Evolutionary conservation across 1,140 invertebrate species (phyloP), one percentile per base, ranked within the genome.

Genomic region (Phymorhynchus buccinoides): DNA sequence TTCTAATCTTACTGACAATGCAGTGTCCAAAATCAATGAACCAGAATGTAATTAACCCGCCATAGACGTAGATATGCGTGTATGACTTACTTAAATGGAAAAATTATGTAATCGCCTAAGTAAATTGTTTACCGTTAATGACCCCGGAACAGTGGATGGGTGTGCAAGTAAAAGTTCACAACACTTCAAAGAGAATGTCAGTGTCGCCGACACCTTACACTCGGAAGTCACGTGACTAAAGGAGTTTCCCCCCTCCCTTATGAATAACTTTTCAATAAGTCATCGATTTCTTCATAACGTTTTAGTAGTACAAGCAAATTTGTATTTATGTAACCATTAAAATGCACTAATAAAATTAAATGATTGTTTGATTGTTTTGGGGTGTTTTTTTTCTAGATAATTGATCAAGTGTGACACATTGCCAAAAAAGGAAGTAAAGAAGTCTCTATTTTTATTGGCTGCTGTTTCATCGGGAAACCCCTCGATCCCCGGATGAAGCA

Each of bases 151-250:
- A 41, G 37, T 41, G 73, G 73, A 41, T 14, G 14, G 73, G 9
- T 75, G 73, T 41, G 37, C 39, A n/a, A n/a, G n/a, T n/a, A 75
- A 79, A 79, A 79, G 77, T 79, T 79, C 27, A 35, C 42, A 41
- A 56, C 42, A 79, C 77, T 79, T 79, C 42, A 56, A 79, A 79
- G 77, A 52, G 27, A 75, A 75, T 37, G 42, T n/a, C 6, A 79
- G 77, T 75, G 44, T 79, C 77, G 77, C 77, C 77, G 77, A 79
- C 77, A 48, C 86, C 86, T 86, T 79, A 84, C 80, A 39, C 84
- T 85, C 88, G 89, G 88, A 89, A 89, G 85, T 89, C 86, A 89
- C 88, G 86, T 88, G 86, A 88, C 39, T 42, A 27, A 9, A 37
- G 41, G 83, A 71, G 62, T 83, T 42, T 41, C 81, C 81, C 80